Evolutionary conservation across 2,888 invertebrate genomes (phyloP).

Genomic region (Priocnemis perturbator): DNA sequence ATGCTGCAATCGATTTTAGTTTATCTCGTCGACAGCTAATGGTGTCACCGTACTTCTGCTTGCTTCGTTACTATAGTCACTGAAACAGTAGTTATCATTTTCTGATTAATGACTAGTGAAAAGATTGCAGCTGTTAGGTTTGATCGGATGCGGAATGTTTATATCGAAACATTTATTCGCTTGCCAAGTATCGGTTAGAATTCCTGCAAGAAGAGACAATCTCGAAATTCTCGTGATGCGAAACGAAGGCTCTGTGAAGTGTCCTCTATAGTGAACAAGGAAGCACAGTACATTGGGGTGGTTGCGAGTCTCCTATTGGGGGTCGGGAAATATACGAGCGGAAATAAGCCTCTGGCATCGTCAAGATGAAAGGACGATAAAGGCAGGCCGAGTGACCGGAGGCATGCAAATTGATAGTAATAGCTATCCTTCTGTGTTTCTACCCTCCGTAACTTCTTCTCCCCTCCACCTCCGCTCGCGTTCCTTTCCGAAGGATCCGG

Average conservation of each 20-base stretch:
- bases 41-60: too few species aligned
- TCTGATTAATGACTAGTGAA: too few species aligned
- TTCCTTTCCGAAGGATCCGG: constrained; percentile 35
- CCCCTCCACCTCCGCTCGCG: constrained; percentile 1
- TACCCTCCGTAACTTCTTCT: constrained; percentile 34
- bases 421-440: constrained; percentile 51
- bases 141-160: too few species aligned
- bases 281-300: constrained; percentile 27
- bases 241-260: constrained; percentile 22
- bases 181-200: too few species aligned
- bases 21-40: too few species aligned
- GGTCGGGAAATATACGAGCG: constrained; percentile 58
- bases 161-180: too few species aligned
- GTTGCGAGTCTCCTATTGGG: constrained; percentile 53
- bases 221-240: constrained; percentile 16
- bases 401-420: constrained; percentile 66
- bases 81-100: too few species aligned
- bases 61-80: too few species aligned
- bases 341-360: constrained; percentile 57
- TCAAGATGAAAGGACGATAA: constrained; percentile 63
- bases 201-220: background rate
- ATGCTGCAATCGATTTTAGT: too few species aligned
- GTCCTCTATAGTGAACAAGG: constrained; percentile 31
- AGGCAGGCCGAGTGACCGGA: constrained; percentile 62
- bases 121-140: too few species aligned